Base-by-base conservation (phyloP, 2,113 vertebrate genomes). In the Riparia riparia region DNA sequence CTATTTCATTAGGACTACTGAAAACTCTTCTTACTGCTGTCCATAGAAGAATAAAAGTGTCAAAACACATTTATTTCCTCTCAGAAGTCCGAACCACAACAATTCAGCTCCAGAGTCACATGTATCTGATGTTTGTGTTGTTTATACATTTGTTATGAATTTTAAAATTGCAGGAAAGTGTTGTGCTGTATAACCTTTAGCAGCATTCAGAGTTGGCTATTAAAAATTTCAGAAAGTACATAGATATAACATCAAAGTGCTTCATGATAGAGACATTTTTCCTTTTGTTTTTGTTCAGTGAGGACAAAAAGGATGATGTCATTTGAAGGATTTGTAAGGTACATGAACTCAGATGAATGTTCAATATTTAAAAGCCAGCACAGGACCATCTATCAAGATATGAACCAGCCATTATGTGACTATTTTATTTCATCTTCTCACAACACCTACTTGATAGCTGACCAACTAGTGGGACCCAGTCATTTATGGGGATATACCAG, bases 401-500 rank as follows among this genome's bases (percentile, higher is more conserved):
- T 99, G 98, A 97, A 39, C 87, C 94, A 96, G 6, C 98, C 99
- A 34, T 89, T 99, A 82, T 96, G 63, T 86, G 98, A 98, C 84
- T 99, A 99, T 95, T 99, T 98, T 91, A 99, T 99, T 96, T 99
- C 98, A 61, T 97, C 98, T 50, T 99, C 99, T 78, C 99, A 99
- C 97, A 99, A 99, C 91, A 99, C 99, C 28, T 99, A 99, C 96
- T 96, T 99, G 97, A 86, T 97, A 71, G 97, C 98, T 61, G 98
- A 98, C 79, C 99, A 99, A 42, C 76, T 99, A 9, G 2, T 98
- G 81, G 98, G 98, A 22, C 96, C 96, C 82, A 98, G 98, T 89
- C 89, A 98, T 79, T 79, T 98, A 37, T 98, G 96, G 97, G 98
- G 97, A 76, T 98, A 98, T 82, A 53, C 72, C 95, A 98, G 98